These are phyloP conservation scores for Eupithecia insigniata DNA, from an alignment of 2,888 invertebrate genomes.

Conservation along the genomic window DNA sequence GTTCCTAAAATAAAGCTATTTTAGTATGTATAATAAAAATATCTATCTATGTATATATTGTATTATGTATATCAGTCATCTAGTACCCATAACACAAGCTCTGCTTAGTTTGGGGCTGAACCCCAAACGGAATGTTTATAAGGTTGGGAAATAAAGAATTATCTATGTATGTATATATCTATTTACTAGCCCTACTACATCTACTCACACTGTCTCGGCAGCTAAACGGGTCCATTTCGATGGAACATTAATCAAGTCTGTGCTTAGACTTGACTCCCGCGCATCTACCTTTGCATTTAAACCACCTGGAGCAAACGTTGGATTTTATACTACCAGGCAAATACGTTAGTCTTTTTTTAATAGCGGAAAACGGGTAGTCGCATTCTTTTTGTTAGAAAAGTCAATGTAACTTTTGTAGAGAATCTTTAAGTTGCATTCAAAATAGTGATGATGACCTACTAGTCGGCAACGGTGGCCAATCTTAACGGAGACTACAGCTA, in stretches of 20 bases:
- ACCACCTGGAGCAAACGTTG: conserved; percentile 1
- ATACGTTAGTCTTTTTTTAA: neutral
- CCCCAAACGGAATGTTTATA: too few species aligned
- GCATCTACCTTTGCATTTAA: conserved; percentile 11
- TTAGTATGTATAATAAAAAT: too few species aligned
- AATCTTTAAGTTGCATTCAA: neutral
- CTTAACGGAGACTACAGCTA: too few species aligned
- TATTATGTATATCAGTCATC: too few species aligned
- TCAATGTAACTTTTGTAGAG: neutral
- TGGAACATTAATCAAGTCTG: conserved; percentile 34
- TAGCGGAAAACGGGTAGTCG: neutral
- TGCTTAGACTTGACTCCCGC: conserved; percentile 29
- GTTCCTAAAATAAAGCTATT: too few species aligned
- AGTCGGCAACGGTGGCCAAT: neutral
- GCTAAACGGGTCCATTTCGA: conserved; percentile 25
- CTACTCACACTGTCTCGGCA: conserved; percentile 12
- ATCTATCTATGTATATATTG: too few species aligned
- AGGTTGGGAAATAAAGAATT: too few species aligned
- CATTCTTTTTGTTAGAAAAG: neutral
- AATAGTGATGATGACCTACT: neutral
- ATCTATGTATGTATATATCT: too few species aligned
- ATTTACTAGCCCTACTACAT: neutral
- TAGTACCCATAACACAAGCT: too few species aligned
- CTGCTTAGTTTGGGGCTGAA: too few species aligned
- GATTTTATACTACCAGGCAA: neutral